phyloP scores from a whole-genome alignment of 2,797 vertebrate genomes.

The Sciurus vulgaris region DNA sequence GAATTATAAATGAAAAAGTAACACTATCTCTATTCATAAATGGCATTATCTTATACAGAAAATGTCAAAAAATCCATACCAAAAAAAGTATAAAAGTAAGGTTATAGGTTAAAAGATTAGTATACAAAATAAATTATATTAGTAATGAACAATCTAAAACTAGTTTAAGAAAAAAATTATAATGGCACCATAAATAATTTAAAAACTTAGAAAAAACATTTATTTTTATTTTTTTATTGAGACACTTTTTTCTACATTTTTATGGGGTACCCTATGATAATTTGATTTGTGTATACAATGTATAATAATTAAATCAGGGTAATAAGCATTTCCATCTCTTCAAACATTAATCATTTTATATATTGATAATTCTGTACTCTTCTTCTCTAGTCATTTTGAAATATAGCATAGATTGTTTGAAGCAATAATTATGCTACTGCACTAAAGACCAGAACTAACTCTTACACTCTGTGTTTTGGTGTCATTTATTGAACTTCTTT shows the following conservation, averaged over 20 bases:
- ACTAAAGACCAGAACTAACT: background rate
- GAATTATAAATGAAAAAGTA: slow-evolving; percentile 27
- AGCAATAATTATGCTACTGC: background rate
- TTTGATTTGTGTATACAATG: background rate
- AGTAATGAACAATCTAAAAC: background rate
- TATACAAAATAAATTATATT: background rate
- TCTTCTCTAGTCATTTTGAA: background rate
- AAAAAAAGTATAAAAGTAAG: background rate
- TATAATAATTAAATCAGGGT: background rate
- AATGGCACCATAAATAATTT: background rate
- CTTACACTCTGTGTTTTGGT: background rate
- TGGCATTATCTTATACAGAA: slow-evolving; percentile 5
- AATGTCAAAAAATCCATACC: background rate
- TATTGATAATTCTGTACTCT: background rate
- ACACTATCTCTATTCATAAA: background rate
- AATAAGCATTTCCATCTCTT: background rate
- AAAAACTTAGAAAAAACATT: slow-evolving; percentile 3
- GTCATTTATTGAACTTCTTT: background rate
- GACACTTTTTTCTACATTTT: background rate
- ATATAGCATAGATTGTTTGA: background rate
- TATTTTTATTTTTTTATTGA: background rate
- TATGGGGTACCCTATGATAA: background rate
- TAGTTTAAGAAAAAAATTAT: background rate
- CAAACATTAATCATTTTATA: background rate
- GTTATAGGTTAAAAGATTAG: background rate